Conservation (phyloP, 2,113 vertebrate genomes). For the Noturus placidus region DNA sequence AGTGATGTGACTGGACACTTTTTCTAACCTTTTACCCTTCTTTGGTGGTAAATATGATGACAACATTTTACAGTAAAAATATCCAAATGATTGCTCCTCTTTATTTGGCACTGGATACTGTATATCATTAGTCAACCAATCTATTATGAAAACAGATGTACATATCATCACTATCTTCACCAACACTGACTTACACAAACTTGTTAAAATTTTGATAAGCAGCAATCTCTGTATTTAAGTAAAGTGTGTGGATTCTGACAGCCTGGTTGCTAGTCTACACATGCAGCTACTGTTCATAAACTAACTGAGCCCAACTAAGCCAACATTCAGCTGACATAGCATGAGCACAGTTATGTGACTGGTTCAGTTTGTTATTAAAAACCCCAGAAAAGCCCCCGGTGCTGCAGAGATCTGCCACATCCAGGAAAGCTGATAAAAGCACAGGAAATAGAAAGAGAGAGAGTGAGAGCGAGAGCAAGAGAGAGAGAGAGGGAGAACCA, state of each 20-base stretch:
- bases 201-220: not conserved
- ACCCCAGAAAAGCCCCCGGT: slow-evolving; percentile 41
- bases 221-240: not conserved
- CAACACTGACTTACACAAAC: not conserved
- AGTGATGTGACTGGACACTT: not conserved
- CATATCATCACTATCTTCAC: not conserved
- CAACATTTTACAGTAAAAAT: not conserved
- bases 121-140: not conserved
- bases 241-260: not conserved
- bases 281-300: not conserved
- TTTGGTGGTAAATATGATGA: not conserved
- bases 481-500: slow-evolving; percentile 44
- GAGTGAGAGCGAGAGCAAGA: slow-evolving; percentile 44
- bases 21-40: not conserved
- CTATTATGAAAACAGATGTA: not conserved
- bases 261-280: slow-evolving; percentile 33
- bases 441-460: slow-evolving; percentile 53
- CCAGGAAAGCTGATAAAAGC: slow-evolving; percentile 51
- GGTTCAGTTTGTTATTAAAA: slow-evolving; percentile 5
- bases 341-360: slow-evolving; percentile 9
- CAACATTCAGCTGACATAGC: slow-evolving; percentile 3
- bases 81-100: not conserved
- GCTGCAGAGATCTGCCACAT: slow-evolving; percentile 57
- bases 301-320: not conserved
- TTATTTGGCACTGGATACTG: slow-evolving; percentile 9